These are phyloP conservation scores for Diglossa cyanea DNA, from an alignment of 2,797 vertebrate species.

Conservation along the genomic window DNA sequence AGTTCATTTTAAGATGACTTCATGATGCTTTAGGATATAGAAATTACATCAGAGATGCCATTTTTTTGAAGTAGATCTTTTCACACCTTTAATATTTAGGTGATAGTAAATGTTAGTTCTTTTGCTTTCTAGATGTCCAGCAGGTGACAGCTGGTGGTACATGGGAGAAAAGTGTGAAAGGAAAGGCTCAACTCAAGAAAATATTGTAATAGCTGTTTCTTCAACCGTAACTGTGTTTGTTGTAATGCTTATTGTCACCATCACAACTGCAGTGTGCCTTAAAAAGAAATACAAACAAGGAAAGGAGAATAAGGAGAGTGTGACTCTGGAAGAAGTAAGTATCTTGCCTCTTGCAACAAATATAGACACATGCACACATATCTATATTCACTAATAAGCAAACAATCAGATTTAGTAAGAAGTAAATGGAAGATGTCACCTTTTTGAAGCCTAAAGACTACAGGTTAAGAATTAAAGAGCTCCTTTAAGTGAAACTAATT, in stretches of 20 bases:
- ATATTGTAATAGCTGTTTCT: slow-evolving; percentile 70
- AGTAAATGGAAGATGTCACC: background rate
- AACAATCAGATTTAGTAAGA: background rate
- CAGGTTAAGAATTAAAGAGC: background rate
- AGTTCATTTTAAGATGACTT: background rate
- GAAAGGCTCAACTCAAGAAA: slow-evolving; percentile 74
- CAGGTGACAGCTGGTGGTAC: slow-evolving; percentile 85
- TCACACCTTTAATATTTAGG: background rate
- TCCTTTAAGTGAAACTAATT: background rate
- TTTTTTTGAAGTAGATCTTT: background rate
- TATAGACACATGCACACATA: fast-evolving
- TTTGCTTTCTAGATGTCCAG: slow-evolving; percentile 79
- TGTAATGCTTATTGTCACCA: slow-evolving; percentile 82
- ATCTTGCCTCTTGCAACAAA: background rate
- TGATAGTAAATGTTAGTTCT: background rate
- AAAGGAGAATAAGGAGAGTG: background rate
- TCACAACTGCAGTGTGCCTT: slow-evolving; percentile 77
- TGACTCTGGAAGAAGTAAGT: slow-evolving; percentile 68
- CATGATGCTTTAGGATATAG: background rate
- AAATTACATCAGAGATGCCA: background rate
- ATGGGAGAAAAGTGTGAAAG: slow-evolving; percentile 82
- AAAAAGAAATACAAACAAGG: slow-evolving; percentile 78
- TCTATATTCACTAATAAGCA: background rate
- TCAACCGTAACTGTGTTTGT: slow-evolving; percentile 80
- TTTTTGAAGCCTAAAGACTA: background rate